Conservation (phyloP, 1,140 invertebrate genomes). For the Laupala kohalensis region DNA sequence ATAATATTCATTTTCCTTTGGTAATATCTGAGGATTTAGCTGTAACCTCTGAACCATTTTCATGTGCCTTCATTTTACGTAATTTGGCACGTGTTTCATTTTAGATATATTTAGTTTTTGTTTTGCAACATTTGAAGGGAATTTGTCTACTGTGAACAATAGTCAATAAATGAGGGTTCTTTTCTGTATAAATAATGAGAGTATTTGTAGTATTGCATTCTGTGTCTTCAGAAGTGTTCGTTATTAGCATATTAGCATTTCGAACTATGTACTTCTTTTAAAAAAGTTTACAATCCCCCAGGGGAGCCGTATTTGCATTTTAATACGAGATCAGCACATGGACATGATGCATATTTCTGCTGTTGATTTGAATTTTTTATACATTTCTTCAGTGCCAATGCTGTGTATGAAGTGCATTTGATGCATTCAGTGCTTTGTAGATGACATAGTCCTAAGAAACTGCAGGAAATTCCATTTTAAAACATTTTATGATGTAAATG, state of each 20-base stretch:
- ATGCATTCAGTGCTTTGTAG: not conserved
- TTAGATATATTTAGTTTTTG: not conserved
- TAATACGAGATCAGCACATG: not conserved
- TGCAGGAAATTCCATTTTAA: not conserved
- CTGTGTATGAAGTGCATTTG: not conserved
- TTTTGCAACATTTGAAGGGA: not conserved
- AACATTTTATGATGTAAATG: not conserved
- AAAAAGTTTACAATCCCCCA: not conserved
- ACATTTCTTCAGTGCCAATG: not conserved
- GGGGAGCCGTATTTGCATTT: not conserved
- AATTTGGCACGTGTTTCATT: not conserved
- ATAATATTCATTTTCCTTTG: not conserved
- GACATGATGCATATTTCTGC: not conserved
- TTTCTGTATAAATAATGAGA: not conserved
- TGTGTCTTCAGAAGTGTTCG: not conserved
- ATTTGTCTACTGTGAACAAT: not conserved
- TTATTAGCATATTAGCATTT: not conserved
- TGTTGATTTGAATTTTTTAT: not conserved
- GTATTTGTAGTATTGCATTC: not conserved
- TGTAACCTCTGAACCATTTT: not conserved
- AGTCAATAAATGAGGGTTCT: not conserved
- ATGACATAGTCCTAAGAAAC: not conserved
- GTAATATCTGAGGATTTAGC: not conserved
- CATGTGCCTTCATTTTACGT: not conserved
- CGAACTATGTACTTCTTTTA: not conserved